Conservation (phyloP, 2,888 invertebrate genomes). For the Alloscopus bannaensis region DNA sequence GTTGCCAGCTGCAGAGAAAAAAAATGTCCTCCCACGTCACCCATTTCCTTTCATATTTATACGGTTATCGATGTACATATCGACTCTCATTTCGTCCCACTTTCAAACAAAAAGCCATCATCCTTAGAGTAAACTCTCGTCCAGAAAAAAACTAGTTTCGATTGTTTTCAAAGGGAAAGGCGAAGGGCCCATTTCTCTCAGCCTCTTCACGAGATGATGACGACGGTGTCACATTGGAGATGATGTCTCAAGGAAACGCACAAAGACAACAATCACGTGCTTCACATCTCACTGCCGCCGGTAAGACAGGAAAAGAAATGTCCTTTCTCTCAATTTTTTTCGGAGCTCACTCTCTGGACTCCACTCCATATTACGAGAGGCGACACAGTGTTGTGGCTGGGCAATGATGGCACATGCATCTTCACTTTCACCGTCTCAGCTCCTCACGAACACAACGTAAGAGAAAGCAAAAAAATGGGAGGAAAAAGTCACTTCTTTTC, state of each 20-base stretch:
- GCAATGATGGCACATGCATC: slow-evolving; percentile 30
- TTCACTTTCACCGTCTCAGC: too few relatives aligned
- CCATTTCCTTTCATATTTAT: not conserved
- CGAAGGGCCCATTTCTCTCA: too few relatives aligned
- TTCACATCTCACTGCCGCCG: too few relatives aligned
- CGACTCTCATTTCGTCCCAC: slow-evolving; percentile 4
- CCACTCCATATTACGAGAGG: slow-evolving; percentile 20
- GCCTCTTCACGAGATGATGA: not conserved
- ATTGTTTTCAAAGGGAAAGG: not conserved
- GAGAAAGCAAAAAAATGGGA: not conserved
- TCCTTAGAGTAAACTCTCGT: too few relatives aligned
- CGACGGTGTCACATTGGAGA: too few relatives aligned
- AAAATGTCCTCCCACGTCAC: slow-evolving; percentile 5
- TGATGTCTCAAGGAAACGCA: too few relatives aligned
- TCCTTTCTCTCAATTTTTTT: too few relatives aligned
- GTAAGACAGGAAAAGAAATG: too few relatives aligned
- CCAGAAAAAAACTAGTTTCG: not conserved
- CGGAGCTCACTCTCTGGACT: slow-evolving; percentile 45
- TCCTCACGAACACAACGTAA: slow-evolving; percentile 1
- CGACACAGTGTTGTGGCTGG: slow-evolving; percentile 26
- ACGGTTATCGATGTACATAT: not conserved
- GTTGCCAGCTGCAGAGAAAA: slow-evolving; percentile 28
- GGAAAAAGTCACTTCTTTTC: not conserved
- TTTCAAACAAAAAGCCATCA: not conserved
- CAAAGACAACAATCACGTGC: too few relatives aligned